Conservation (phyloP, 2,888 invertebrate genomes). For the Drosophila dives region DNA sequence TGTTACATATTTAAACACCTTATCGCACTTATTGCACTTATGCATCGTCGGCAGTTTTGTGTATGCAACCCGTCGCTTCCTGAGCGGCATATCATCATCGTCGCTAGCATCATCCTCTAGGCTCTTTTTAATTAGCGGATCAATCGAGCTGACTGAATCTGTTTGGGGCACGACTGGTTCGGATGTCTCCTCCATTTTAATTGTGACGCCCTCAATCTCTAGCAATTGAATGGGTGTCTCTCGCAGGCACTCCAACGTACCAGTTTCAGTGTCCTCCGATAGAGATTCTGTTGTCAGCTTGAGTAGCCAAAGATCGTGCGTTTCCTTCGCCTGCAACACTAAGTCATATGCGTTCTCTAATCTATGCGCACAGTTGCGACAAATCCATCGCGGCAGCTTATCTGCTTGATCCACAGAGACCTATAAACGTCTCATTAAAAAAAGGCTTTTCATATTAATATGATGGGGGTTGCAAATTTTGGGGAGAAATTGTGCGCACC, state of each 20-base stretch:
- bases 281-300: conserved; percentile 13
- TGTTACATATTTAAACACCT: conserved; percentile 55
- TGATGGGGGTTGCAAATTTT: background rate
- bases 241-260: conserved; percentile 48
- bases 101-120: conserved; percentile 21
- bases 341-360: conserved; percentile 61
- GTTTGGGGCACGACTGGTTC: conserved; percentile 18
- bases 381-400: conserved; percentile 62
- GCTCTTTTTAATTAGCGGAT: conserved; percentile 53
- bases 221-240: conserved; percentile 61
- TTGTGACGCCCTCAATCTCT: conserved; percentile 61
- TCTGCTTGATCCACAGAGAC: conserved; percentile 35
- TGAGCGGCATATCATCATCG: conserved; percentile 59
- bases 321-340: conserved; percentile 55
- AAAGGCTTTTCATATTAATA: conserved; percentile 21
- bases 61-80: conserved; percentile 40
- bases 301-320: conserved; percentile 50
- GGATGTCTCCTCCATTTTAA: conserved; percentile 57
- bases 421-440: conserved; percentile 23
- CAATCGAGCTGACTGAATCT: conserved; percentile 14
- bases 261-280: conserved; percentile 17
- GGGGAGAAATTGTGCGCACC: conserved; percentile 31
- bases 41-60: conserved; percentile 32
- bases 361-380: conserved; percentile 50
- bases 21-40: conserved; percentile 54